Base-by-base conservation (phyloP, 30 jellyfish, hydroid and myxozoan species). In the Haliclystus octoradiatus region DNA sequence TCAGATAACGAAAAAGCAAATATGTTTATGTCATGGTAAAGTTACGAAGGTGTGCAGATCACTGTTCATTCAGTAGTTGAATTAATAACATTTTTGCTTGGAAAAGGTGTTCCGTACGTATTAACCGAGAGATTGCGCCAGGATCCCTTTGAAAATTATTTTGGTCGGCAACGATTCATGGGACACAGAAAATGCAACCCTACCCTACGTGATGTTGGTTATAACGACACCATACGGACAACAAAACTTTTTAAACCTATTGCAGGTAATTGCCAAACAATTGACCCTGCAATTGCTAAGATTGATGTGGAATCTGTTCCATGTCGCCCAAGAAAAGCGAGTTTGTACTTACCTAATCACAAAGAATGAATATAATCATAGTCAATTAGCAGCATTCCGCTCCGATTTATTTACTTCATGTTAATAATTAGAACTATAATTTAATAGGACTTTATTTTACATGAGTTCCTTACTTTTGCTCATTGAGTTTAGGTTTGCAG, bases 181-280 rank as follows among this genome's bases (percentile, higher is more conserved):
- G 84, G 84, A 46, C 84, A 67, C 12, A 65, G 76, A 19, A 61
- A 61, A 52, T 66, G 61, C 84, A 72, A 72, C 40, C 84, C 84
- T 28, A 72, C 84, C 24, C 34, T 72, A 28, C 12, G 75, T 23
- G 31, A 71, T 49, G 29, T 28, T 69, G 68, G 68, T 26, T 53
- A 53, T 26, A 53, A 53, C 27, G 68, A 53, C 60, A 46, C 60
- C n/a, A n/a, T 46, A 9, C 60, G 60, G n/a, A 46, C 12, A 46
- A 46, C 60, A 12, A 46, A 46, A 46, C 60, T 46, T 12, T 46
- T 46, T 46, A 12, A n/a, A 46, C 60, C 60, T 9, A 46, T 46
- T 46, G 60, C 60, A 9, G 60, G 60, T 9, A 46, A 46, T 46
- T 46, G 60, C n/a, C 60, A n/a, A 12, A 46, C 15, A 9, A n/a